These are phyloP conservation scores for Anoncus sp. DNA, from an alignment of 2,888 invertebrate species.

Conservation along the genomic window DNA sequence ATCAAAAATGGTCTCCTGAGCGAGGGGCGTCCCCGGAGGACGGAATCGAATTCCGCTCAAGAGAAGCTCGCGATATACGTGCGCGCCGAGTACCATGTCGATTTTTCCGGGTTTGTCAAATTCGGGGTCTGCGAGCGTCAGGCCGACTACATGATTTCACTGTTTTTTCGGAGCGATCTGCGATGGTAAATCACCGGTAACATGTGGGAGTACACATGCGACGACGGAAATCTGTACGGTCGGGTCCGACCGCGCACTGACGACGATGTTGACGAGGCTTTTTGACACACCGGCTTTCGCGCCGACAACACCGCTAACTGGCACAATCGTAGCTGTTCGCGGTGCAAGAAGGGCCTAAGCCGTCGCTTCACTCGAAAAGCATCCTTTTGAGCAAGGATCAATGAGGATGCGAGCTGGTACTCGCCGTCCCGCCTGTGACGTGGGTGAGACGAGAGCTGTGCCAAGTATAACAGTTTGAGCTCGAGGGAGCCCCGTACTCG, in stretches of 20 bases:
- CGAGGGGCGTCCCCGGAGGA: not conserved
- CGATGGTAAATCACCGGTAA: too few relatives aligned
- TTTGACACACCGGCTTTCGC: not conserved
- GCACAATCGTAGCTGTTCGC: slow-evolving; percentile 4
- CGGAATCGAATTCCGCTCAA: not conserved
- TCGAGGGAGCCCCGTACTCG: not conserved
- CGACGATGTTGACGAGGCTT: not conserved
- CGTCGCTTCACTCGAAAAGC: not conserved
- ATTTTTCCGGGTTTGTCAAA: not conserved
- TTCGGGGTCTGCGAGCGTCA: not conserved
- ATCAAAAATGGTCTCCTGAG: not conserved
- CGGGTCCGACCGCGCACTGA: not conserved
- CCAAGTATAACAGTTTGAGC: not conserved
- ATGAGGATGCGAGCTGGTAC: too few relatives aligned
- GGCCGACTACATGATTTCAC: too few relatives aligned
- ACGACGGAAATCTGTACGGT: not conserved
- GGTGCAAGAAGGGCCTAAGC: slow-evolving; percentile 1
- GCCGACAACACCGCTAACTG: not conserved
- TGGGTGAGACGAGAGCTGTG: not conserved
- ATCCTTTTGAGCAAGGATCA: not conserved
- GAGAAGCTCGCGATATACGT: not conserved
- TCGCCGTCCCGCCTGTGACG: slow-evolving; percentile 10
- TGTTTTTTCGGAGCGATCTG: too few relatives aligned
- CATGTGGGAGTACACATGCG: too few relatives aligned
- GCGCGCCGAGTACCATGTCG: not conserved